A percentile compares a stretch with the other conserved stretches of the same genome.
These are phyloP conservation scores for Phalera bucephala DNA, from an alignment of 2,888 invertebrate species.

Conservation along the genomic window DNA sequence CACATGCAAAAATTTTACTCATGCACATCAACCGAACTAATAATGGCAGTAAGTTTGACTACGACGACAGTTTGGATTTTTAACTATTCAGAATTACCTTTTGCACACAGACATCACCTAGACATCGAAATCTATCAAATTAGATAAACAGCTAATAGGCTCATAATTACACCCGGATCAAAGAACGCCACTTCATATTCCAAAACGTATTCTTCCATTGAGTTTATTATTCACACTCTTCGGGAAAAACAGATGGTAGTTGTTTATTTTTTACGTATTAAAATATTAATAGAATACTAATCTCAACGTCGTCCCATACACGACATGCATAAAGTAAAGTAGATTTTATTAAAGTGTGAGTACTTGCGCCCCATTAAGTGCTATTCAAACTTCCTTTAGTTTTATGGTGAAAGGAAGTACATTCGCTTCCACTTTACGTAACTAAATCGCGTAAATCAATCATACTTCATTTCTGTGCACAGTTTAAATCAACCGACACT, in stretches of 20 bases:
- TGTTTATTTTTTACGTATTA: no score
- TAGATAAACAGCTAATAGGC: conserved; percentile 30
- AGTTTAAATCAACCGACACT: no score
- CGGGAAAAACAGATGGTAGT: no score
- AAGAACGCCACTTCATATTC: conserved; percentile 37
- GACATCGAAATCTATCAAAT: conserved; percentile 46
- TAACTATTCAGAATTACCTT: conserved; percentile 49
- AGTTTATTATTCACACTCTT: no score
- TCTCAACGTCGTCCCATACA: no score
- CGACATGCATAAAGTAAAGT: no score
- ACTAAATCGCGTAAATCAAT: conserved; percentile 13
- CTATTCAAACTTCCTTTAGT: conserved; percentile 40
- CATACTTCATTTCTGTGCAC: no score
- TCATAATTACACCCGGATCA: conserved; percentile 17
- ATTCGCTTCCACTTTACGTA: no score
- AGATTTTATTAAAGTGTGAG: no score
- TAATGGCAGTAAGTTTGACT: conserved; percentile 34
- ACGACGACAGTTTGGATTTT: conserved; percentile 45
- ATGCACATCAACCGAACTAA: conserved; percentile 55
- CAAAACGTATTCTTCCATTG: no score
- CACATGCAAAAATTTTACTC: conserved; percentile 56
- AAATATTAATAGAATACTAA: no score
- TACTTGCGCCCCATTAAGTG: conserved; percentile 42
- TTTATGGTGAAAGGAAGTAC: conserved; percentile 16
- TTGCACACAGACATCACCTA: conserved; percentile 49